These are phyloP conservation scores for Stenolophus ochropezus DNA, from an alignment of 2,888 invertebrate species.

Conservation along the genomic window DNA sequence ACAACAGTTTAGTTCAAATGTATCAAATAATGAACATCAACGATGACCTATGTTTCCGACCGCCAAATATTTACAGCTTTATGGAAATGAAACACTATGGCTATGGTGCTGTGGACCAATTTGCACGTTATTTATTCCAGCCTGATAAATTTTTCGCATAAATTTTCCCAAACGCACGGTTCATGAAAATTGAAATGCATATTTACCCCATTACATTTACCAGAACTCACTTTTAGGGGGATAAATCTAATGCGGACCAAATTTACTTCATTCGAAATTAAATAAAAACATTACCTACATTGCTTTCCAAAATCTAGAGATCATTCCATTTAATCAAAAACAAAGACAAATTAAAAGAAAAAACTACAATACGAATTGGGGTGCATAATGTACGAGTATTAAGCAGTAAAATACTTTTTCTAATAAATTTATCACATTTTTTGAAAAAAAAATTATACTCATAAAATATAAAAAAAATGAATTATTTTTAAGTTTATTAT, in stretches of 20 bases:
- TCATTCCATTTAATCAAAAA: too few relatives aligned
- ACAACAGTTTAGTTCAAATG: conserved; percentile 59
- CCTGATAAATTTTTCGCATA: conserved; percentile 17
- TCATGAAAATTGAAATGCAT: conserved; percentile 7
- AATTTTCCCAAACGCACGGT: neutral
- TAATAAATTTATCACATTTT: too few relatives aligned
- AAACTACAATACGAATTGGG: too few relatives aligned
- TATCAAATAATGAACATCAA: conserved; percentile 39
- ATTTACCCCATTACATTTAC: neutral
- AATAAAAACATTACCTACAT: neutral
- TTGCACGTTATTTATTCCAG: neutral
- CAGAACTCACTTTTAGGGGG: neutral
- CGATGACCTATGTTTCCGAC: conserved; percentile 27
- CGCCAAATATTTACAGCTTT: conserved; percentile 13
- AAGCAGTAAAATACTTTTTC: too few relatives aligned
- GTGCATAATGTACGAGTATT: too few relatives aligned
- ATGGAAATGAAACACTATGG: conserved; percentile 15
- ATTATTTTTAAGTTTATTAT: too few relatives aligned
- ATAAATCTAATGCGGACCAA: neutral
- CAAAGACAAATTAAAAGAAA: too few relatives aligned
- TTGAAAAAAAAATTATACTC: too few relatives aligned
- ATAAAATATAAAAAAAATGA: too few relatives aligned
- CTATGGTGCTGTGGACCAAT: neutral
- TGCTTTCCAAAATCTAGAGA: neutral
- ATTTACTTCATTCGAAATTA: neutral